Base-by-base conservation (phyloP, 2,888 invertebrate species). In the Malachius bipustulatus region DNA sequence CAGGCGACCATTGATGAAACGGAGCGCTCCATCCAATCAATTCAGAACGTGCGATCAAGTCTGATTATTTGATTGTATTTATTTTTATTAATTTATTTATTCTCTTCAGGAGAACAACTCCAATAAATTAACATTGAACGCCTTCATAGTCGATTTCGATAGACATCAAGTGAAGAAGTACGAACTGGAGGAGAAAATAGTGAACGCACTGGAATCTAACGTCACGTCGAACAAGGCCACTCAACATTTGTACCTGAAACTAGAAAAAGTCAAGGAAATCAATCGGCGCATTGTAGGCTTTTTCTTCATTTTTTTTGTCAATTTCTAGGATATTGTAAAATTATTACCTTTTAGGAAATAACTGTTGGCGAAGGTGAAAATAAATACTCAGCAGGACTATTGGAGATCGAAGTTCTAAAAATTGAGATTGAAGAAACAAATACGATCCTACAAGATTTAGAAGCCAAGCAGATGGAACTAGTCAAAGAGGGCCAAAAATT, bases 171-270 rank as follows among this genome's bases (percentile, higher is more conserved):
- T 58, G n/a, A 61, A 64, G 30, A 82, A 78, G 52, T 49, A 65
- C 9, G 62, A 65, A 26, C 43, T 78, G 30, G 84, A 87, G 54
- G 75, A 78, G 38, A 62, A 70, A 29, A 73, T 82, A 16, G 52
- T 82, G 4, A 54, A 59, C 12, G 67, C 73, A 38, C 61, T 83
- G 1, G 78, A 82, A 49, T 76, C 78, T 8, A 75, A 78, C 49
- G 55, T 78, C 3, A 67, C 76, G 3, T 74, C 75, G 28, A 77
- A 81, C 47, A 82, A 82, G 50, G 74, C 77, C 0, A 71, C 76
- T 3, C 51, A 51, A 30, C 51, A 62, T 44, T 47, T 69, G 60
- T 73, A 55, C 60, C 4, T 28, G 2, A 16, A 24, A 8, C 24
- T 40, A n/a, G n/a, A n/a, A 19, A 19, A 19, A 19, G n/a, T 19